Evolutionary conservation across 2,888 invertebrate genomes (phyloP).

Genomic region (Deilephila elpenor): DNA sequence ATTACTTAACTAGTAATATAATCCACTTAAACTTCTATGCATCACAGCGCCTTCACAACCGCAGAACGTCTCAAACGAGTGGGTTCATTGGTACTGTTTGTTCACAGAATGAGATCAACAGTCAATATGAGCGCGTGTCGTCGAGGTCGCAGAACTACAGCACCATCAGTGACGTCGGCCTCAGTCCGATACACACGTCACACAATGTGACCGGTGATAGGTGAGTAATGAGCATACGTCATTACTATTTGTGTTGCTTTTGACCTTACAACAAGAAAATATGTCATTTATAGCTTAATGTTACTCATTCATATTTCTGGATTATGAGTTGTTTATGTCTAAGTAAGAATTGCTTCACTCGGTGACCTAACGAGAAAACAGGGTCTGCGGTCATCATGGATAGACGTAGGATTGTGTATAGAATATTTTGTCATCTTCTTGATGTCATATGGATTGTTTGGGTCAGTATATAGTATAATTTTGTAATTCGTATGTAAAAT

Average conservation of each 20-base stretch:
- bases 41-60: not conserved
- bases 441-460: too few species aligned
- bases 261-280: not conserved
- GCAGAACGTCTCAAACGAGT: not conserved
- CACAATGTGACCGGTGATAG: constrained; percentile 69
- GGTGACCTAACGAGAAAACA: too few species aligned
- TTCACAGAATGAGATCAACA: constrained; percentile 80
- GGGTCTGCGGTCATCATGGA: too few species aligned
- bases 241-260: not conserved
- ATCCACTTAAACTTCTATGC: not conserved
- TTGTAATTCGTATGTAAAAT: too few species aligned
- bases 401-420: too few species aligned
- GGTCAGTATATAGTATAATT: too few species aligned
- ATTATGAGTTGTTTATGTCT: not conserved
- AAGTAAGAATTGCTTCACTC: too few species aligned
- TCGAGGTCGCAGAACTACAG: constrained; percentile 66
- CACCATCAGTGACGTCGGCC: constrained; percentile 70
- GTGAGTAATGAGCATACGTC: constrained; percentile 45
- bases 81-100: constrained; percentile 35
- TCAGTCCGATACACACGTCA: constrained; percentile 72
- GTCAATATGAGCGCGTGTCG: constrained; percentile 78
- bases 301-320: constrained; percentile 10
- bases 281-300: not conserved
- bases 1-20: not conserved
- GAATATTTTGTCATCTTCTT: too few species aligned